Conservation (phyloP, 2,888 invertebrate genomes). For the Lasius fuliginosus region DNA sequence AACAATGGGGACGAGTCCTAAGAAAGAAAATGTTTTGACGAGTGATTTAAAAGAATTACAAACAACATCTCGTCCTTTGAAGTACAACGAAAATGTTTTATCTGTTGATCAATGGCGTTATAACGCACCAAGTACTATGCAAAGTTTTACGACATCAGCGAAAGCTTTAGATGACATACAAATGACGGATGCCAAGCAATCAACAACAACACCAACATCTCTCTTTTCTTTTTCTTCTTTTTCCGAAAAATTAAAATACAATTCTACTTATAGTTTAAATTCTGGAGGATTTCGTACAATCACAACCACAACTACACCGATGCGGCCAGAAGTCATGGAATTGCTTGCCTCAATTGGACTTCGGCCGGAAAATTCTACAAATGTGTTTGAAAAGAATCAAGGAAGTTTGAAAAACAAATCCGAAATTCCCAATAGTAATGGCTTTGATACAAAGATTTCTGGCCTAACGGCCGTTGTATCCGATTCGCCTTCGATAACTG, state of each 20-base stretch:
- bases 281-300: slow-evolving; percentile 65
- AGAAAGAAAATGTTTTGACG: slow-evolving; percentile 30
- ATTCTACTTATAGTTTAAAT: slow-evolving; percentile 68
- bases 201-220: slow-evolving; percentile 78
- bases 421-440: slow-evolving; percentile 69
- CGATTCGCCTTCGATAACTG: slow-evolving; percentile 67
- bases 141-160: slow-evolving; percentile 56
- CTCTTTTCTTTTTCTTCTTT: slow-evolving; percentile 55
- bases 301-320: slow-evolving; percentile 74
- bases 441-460: slow-evolving; percentile 52
- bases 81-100: slow-evolving; percentile 75
- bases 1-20: slow-evolving; percentile 1
- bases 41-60: slow-evolving; percentile 63
- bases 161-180: slow-evolving; percentile 23
- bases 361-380: slow-evolving; percentile 73
- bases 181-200: slow-evolving; percentile 60
- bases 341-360: slow-evolving; percentile 86
- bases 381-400: slow-evolving; percentile 65
- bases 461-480: slow-evolving; percentile 62
- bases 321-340: slow-evolving; percentile 84
- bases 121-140: slow-evolving; percentile 81
- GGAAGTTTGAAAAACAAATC: slow-evolving; percentile 66
- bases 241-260: slow-evolving; percentile 62
- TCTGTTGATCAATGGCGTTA: slow-evolving; percentile 85
- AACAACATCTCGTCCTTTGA: slow-evolving; percentile 76